Conservation (phyloP, 2,888 invertebrate genomes). For the Sericinus montela region DNA sequence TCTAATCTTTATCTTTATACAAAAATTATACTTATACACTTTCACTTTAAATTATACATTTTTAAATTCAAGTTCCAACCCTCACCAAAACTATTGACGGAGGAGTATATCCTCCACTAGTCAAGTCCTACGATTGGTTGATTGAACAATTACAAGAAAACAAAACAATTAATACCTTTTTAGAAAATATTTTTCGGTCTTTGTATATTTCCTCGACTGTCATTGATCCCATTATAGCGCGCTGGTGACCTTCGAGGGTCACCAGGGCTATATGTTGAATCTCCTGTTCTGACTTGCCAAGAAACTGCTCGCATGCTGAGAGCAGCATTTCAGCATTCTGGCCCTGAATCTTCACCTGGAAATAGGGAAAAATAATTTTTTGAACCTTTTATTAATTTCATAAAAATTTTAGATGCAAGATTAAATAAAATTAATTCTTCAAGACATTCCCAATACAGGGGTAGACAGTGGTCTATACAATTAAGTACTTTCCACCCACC, state of each 20-base stretch:
- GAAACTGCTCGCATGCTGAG: slow-evolving; percentile 96
- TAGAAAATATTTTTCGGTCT: slow-evolving; percentile 96
- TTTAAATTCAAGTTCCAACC: too few relatives aligned
- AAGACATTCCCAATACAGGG: too few relatives aligned
- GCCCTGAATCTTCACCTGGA: slow-evolving; percentile 91
- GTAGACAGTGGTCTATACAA: too few relatives aligned
- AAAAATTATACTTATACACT: too few relatives aligned
- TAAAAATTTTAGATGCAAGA: not conserved
- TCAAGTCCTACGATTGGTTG: too few relatives aligned
- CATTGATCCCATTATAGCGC: slow-evolving; percentile 98
- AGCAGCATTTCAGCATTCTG: slow-evolving; percentile 93
- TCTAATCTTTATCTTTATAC: too few relatives aligned
- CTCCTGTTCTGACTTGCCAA: slow-evolving; percentile 92
- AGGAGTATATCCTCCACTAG: too few relatives aligned
- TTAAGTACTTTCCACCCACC: too few relatives aligned
- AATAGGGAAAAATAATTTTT: slow-evolving; percentile 10
- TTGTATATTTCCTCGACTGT: slow-evolving; percentile 98
- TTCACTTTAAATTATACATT: too few relatives aligned
- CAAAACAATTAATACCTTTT: slow-evolving; percentile 59
- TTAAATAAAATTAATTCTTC: too few relatives aligned
- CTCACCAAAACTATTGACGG: too few relatives aligned
- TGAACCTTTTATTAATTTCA: not conserved
- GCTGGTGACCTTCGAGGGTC: slow-evolving; percentile 95
- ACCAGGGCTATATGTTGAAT: slow-evolving; percentile 95
- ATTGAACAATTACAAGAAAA: too few relatives aligned